Base-by-base conservation (phyloP, 2,888 invertebrate species). In the Lacanobia wlatinum region DNA sequence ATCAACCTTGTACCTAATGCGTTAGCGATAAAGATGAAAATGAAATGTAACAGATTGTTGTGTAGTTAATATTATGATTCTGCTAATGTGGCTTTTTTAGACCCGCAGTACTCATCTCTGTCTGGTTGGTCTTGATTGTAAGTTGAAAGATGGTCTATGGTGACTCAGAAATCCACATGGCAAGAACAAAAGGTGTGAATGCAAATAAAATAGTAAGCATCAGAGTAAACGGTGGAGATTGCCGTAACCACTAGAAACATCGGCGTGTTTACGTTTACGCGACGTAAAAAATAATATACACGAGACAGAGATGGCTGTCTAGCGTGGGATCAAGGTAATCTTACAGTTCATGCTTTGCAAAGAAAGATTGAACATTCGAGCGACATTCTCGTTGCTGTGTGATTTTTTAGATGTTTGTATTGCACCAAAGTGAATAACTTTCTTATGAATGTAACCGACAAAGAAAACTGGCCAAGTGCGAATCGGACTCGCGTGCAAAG, bases 201-300 rank as follows among this genome's bases (percentile, higher is more conserved):
- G 70, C 52, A 55, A 68, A 58, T 48, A 73, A 23, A 65, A 55
- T 52, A 18, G 28, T 56, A 73, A 61, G 53, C 21, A 52, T 55
- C 0, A 18, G 28, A 61, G 64, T 76, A 66, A 63, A 82, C 34
- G 7, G 40, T 21, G 38, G 43, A 52, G 8, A 63, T 28, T 9
- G 53, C 43, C n/a, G 56, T 55, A 65, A 66, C 68, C 34, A 8
- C 62, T 46, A 55, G 43, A 53, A 63, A 58, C 23, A 55, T 21
- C 40, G 28, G 1, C 7, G 56, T 64, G 78, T 80, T 82, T 82
- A 77, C 68, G 62, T 72, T 76, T 52, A 68, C 61, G 23, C 18
- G 14, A 72, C 73, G 66, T 77, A 81, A 82, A 71, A 66, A 66
- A 43, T 61, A 64, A 61, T 61, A 21, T 70, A 80, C 78, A 78